Base-by-base conservation (phyloP, 2,888 invertebrate genomes). In the Scelioninae gen. 1 region DNA sequence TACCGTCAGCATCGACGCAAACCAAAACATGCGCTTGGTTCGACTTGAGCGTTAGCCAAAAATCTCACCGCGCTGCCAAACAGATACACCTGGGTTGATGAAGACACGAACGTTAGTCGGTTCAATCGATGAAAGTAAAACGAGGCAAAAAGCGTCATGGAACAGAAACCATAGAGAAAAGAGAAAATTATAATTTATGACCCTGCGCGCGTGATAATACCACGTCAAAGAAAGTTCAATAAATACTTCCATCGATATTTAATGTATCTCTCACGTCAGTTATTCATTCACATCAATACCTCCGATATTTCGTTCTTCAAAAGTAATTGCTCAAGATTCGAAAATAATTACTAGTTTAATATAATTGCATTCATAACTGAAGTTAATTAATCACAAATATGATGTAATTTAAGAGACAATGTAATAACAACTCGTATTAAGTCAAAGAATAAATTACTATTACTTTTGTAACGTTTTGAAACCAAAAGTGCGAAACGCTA, bases 31-130 rank as follows among this genome's bases (percentile, higher is more conserved):
- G 86, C 85, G 74, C 80, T 38, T 85, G 84, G 84, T 13, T 72
- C 80, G 85, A 85, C 86, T 91, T 91, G 90, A 91, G 86, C 85
- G 62, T 77, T 77, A 84, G 90, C 90, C 91, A 91, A 91, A 90
- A 91, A 90, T 87, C 87, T 88, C 87, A 83, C 84, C 68, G 81
- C 81, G 65, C 78, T 83, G 85, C 81, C 87, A 88, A 90, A 90
- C 88, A 89, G 87, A 89, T 89, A 90, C 90, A 90, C 89, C 90
- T 90, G 90, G 89, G 32, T 63, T 85, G 85, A 76, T 78, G 85
- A 84, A 83, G 85, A 84, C 83, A 76, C 71, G 79, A 68, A 84
- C 58, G 66, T 82, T 62, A 63, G 51, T 58, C 11, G 58, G 53
- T 29, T 8, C 31, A 82, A 82, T 82, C 71, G 76, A 82, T 66